Conservation (phyloP, 2,888 invertebrate species). For the Piscicola geometra region DNA sequence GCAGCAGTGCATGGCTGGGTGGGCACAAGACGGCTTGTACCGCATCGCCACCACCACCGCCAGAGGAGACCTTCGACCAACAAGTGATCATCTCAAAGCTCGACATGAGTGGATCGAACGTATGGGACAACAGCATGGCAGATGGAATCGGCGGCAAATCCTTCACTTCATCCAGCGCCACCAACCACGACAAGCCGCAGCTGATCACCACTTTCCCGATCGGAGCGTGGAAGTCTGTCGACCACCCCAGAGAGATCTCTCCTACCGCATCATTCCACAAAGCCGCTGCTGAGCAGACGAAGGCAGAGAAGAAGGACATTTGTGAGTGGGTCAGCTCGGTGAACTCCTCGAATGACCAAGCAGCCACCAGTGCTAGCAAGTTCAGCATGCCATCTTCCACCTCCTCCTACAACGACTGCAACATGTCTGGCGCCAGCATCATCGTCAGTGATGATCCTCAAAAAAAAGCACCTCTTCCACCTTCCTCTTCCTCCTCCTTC, state of each 20-base stretch:
- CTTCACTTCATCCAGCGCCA: neutral
- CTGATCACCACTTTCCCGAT: conserved; percentile 36
- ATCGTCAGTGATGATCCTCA: neutral
- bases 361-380: neutral
- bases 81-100: neutral
- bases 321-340: neutral
- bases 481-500: too few relatives aligned
- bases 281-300: neutral
- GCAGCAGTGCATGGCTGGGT: neutral
- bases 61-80: neutral
- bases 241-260: neutral
- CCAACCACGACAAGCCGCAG: conserved; percentile 30
- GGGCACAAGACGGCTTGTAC: neutral
- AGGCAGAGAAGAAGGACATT: neutral
- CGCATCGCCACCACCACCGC: neutral
- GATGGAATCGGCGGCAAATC: conserved; percentile 28
- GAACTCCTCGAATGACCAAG: neutral
- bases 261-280: conserved; percentile 1
- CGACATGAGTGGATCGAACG: conserved; percentile 22
- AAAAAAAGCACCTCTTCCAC: neutral
- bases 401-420: neutral
- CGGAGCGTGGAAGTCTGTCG: conserved; percentile 36
- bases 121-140: conserved; percentile 42
- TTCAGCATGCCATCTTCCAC: neutral
- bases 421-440: neutral